Percentiles rank a stretch among this genome's conserved stretches.
Conservation (phyloP, 2,113 vertebrate genomes). For the Ardeotis arabs region DNA sequence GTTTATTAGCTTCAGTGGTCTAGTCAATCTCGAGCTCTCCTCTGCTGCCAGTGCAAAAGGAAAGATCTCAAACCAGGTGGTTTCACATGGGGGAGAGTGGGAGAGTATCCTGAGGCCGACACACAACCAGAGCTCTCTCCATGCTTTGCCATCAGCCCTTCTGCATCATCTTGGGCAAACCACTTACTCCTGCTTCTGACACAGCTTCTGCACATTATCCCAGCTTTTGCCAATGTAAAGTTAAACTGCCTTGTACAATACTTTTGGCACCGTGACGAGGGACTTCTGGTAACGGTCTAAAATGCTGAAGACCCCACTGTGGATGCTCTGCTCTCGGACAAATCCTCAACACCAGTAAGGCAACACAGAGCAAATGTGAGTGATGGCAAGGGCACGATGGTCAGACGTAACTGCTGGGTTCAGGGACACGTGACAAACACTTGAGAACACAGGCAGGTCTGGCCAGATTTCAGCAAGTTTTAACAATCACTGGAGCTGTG, state of each 20-base stretch:
- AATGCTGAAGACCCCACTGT: not conserved
- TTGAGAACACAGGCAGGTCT: not conserved
- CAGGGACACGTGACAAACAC: not conserved
- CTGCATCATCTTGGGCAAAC: not conserved
- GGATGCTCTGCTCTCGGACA: not conserved
- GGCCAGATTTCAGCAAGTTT: not conserved
- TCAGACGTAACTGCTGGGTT: not conserved
- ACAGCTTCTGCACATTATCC: not conserved
- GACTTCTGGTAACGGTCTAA: not conserved
- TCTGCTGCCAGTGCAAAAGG: constrained; percentile 2
- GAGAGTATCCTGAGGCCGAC: rapidly evolving
- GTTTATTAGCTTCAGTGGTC: constrained; percentile 29
- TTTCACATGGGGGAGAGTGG: not conserved
- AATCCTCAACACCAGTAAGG: not conserved
- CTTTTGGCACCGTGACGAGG: not conserved
- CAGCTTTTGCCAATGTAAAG: not conserved
- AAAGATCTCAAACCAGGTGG: not conserved
- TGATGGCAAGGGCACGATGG: rapidly evolving
- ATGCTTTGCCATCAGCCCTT: not conserved
- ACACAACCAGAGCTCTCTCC: not conserved
- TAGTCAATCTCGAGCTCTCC: not conserved
- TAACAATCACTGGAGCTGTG: not conserved
- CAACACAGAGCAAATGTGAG: not conserved
- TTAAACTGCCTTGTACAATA: not conserved
- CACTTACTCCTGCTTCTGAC: not conserved